Evolutionary conservation across 2,113 vertebrate species (phyloP).

Genomic region (Microtus ochrogaster): DNA sequence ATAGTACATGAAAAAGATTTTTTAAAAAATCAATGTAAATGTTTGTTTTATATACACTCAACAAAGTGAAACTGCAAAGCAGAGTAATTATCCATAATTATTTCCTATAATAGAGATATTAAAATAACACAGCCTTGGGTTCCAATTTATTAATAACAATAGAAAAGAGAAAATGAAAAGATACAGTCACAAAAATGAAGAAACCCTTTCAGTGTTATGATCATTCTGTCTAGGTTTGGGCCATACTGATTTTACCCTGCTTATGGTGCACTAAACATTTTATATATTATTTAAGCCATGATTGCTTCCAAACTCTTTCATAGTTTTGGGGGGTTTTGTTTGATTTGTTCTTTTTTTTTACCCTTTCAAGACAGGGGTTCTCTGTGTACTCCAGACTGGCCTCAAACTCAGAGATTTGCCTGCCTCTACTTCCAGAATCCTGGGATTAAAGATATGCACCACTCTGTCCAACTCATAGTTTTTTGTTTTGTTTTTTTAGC

Average conservation of each 20-base stretch:
- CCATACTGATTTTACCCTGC: not conserved
- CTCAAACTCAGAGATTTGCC: not conserved
- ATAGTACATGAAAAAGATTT: not conserved
- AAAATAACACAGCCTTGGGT: not conserved
- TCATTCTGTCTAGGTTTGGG: not conserved
- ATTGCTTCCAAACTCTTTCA: not conserved
- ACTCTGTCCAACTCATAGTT: not conserved
- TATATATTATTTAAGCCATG: not conserved
- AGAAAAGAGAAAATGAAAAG: not conserved
- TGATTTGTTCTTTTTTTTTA: not conserved
- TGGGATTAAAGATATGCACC: not conserved
- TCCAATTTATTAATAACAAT: not conserved
- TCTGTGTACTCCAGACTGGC: not conserved
- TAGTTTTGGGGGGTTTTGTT: not conserved
- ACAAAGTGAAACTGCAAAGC: not conserved
- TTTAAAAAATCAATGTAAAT: constrained; percentile 11
- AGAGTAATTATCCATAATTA: not conserved
- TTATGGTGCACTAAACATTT: not conserved
- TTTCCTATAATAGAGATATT: not conserved
- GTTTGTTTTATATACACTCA: not conserved
- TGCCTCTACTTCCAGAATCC: not conserved
- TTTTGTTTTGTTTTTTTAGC: not conserved
- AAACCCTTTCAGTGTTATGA: not conserved
- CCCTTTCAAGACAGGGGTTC: not conserved
- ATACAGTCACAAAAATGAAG: not conserved